These are phyloP conservation scores for Antechinus stuartii DNA, from an alignment of 2,113 vertebrate genomes.

Conservation along the genomic window DNA sequence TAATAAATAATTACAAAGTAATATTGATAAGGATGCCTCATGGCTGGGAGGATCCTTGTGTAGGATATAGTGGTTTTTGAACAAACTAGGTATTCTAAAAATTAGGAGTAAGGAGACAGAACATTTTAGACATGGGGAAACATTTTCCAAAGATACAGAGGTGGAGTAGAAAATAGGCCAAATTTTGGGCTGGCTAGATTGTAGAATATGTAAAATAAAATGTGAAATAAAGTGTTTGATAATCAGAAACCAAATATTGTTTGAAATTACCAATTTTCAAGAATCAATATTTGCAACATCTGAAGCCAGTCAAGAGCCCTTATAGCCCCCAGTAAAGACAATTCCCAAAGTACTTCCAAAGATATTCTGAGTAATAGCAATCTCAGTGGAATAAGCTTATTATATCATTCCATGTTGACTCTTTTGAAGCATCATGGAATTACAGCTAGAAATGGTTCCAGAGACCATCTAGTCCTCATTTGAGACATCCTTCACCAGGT, in stretches of 20 bases:
- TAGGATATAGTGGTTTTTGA: no score
- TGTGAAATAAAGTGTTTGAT: background rate
- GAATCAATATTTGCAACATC: background rate
- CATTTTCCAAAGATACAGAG: background rate
- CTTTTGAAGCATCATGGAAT: background rate
- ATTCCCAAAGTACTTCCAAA: background rate
- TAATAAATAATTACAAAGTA: no score
- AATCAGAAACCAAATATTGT: background rate
- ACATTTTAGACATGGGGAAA: background rate
- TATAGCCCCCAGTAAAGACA: background rate
- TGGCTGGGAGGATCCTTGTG: no score
- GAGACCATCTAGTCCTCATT: background rate
- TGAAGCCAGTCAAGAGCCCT: background rate
- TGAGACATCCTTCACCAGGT: background rate
- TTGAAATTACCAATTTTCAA: background rate
- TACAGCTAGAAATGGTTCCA: background rate
- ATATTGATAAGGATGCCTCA: no score
- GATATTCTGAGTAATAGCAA: background rate
- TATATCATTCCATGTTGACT: background rate
- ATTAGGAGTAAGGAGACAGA: background rate
- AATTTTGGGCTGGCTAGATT: background rate
- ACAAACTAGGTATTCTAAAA: background rate
- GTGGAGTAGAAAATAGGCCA: background rate
- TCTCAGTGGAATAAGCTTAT: background rate
- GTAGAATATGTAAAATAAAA: background rate